Evolutionary conservation across 2,113 vertebrate genomes (phyloP).

Genomic region (Echinops telfairi): DNA sequence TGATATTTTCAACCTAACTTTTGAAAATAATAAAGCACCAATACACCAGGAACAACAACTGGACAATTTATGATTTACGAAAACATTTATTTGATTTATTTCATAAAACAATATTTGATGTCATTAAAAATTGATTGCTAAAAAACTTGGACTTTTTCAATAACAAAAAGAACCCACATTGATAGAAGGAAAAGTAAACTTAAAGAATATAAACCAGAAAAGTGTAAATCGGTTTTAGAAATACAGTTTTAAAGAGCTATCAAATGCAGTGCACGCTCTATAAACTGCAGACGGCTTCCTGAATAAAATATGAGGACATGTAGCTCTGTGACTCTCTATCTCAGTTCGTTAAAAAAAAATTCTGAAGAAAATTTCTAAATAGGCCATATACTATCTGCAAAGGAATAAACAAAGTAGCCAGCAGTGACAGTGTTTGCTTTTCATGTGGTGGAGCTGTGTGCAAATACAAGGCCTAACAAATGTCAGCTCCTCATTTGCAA

Average conservation of each 20-base stretch:
- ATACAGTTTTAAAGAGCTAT: conserved; percentile 84
- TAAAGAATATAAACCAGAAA: conserved; percentile 74
- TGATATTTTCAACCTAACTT: conserved; percentile 60
- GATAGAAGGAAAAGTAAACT: conserved; percentile 68
- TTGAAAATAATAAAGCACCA: conserved; percentile 58
- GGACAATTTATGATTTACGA: conserved; percentile 46
- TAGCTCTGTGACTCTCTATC: conserved; percentile 83
- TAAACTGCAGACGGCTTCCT: conserved; percentile 86
- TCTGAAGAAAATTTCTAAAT: conserved; percentile 86
- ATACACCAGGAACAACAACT: conserved; percentile 54
- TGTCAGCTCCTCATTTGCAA: conserved; percentile 93
- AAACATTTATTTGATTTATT: conserved; percentile 54
- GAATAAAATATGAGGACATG: conserved; percentile 90
- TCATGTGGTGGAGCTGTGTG: conserved; percentile 84
- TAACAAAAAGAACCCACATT: conserved; percentile 65
- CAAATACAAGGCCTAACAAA: conserved; percentile 89
- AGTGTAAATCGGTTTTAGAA: conserved; percentile 82
- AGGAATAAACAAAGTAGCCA: conserved; percentile 89
- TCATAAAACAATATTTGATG: conserved; percentile 43
- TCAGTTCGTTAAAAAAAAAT: conserved; percentile 77
- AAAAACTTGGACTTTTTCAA: conserved; percentile 65
- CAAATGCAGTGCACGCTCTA: conserved; percentile 83
- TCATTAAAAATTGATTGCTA: conserved; percentile 48
- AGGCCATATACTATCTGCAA: conserved; percentile 86
- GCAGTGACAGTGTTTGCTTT: conserved; percentile 88